A percentile compares a stretch with the other conserved stretches of the same genome.
These are phyloP conservation scores for Corvus cornix DNA, from an alignment of 2,113 vertebrate species.

Conservation along the genomic window DNA sequence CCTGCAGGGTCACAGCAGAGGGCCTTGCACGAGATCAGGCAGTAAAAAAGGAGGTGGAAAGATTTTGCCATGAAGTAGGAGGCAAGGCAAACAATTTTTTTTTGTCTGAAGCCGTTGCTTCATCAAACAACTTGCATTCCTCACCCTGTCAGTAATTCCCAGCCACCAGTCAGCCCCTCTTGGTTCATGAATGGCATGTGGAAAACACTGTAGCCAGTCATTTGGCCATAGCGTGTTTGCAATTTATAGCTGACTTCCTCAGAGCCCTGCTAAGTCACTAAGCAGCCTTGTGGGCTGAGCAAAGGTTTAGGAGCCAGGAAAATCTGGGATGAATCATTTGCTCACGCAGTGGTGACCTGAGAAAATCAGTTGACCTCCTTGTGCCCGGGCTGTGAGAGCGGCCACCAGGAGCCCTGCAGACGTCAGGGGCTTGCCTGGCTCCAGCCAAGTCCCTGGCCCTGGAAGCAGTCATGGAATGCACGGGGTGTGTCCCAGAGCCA, in stretches of 20 bases:
- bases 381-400: not conserved
- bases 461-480: fast-evolving
- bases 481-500: not conserved
- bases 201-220: not conserved
- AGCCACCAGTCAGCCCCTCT: not conserved
- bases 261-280: conserved; percentile 11
- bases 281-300: conserved; percentile 10
- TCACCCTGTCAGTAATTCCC: not conserved
- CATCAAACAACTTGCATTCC: not conserved
- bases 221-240: not conserved
- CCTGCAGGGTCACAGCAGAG: not conserved
- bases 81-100: not conserved
- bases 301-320: conserved; percentile 17
- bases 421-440: not conserved
- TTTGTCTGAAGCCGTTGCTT: not conserved
- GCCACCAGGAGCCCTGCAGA: not conserved
- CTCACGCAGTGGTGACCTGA: conserved; percentile 2
- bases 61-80: not conserved
- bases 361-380: not conserved
- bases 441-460: not conserved
- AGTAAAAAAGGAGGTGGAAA: not conserved
- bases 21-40: not conserved
- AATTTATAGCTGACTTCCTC: not conserved
- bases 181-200: not conserved
- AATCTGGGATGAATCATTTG: conserved; percentile 19